Evolutionary conservation across 2,888 invertebrate species (phyloP).

Genomic region (Zeuzera pyrina): DNA sequence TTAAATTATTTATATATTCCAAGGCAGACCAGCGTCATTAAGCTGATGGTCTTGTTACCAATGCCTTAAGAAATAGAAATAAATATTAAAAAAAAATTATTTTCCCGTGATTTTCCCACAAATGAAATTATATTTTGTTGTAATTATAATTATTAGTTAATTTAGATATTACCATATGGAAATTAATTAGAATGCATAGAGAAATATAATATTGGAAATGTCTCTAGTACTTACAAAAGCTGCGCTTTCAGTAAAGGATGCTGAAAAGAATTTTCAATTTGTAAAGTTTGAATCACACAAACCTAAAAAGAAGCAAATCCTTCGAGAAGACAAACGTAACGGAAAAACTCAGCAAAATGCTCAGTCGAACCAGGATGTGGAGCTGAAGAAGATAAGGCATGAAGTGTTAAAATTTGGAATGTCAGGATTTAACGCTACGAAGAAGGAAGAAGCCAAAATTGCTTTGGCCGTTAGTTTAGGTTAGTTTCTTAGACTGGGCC

Average conservation of each 20-base stretch:
- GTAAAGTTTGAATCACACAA: slow-evolving; percentile 69
- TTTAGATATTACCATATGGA: neutral
- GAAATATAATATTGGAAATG: slow-evolving; percentile 24
- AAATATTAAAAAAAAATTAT: neutral
- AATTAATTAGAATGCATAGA: neutral
- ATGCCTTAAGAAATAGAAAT: too few species aligned
- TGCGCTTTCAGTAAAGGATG: slow-evolving; percentile 55
- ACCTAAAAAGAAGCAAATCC: slow-evolving; percentile 46
- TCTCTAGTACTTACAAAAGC: slow-evolving; percentile 65
- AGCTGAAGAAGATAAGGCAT: slow-evolving; percentile 83
- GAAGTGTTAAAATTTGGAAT: slow-evolving; percentile 90
- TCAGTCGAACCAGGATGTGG: slow-evolving; percentile 63
- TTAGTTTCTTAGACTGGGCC: too few species aligned
- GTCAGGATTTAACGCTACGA: slow-evolving; percentile 78
- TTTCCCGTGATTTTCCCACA: neutral
- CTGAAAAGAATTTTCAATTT: slow-evolving; percentile 52
- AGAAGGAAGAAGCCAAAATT: slow-evolving; percentile 85
- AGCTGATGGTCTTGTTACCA: too few species aligned
- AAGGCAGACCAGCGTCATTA: too few species aligned
- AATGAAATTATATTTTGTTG: slow-evolving; percentile 1
- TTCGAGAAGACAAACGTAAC: slow-evolving; percentile 19
- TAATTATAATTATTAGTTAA: neutral
- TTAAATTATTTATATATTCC: too few species aligned
- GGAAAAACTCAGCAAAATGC: slow-evolving; percentile 16
- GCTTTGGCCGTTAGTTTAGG: slow-evolving; percentile 85